phyloP scores from a whole-genome alignment of 2,113 vertebrate genomes.

The Lepus timidus region DNA sequence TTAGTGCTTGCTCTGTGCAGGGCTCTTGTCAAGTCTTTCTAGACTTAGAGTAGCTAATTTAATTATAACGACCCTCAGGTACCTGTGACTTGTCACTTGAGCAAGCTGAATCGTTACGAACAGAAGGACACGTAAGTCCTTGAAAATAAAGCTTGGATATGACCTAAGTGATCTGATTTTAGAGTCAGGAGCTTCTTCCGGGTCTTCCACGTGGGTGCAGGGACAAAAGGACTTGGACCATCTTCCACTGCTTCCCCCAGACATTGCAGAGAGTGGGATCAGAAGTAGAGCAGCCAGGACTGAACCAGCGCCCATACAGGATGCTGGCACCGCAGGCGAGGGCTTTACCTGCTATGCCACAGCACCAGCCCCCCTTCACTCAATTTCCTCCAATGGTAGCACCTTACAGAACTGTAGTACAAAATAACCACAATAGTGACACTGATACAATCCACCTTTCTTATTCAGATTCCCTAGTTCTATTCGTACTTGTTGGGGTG shows the following conservation, averaged over 20 bases:
- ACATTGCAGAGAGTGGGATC: too few species aligned
- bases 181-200: not conserved
- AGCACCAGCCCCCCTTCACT: too few species aligned
- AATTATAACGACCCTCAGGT: not conserved
- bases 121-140: not conserved
- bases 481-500: not conserved
- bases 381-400: not conserved
- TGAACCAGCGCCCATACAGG: too few species aligned
- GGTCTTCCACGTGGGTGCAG: too few species aligned
- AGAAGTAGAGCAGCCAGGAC: not conserved
- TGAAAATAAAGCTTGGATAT: not conserved
- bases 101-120: not conserved
- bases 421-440: not conserved
- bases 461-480: slow-evolving; percentile 6
- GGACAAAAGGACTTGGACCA: too few species aligned
- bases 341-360: too few species aligned
- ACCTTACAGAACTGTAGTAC: not conserved
- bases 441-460: not conserved
- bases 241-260: too few species aligned
- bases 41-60: not conserved
- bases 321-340: too few species aligned
- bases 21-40: not conserved
- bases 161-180: not conserved
- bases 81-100: slow-evolving; percentile 27
- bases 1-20: not conserved